A percentile compares a stretch with the other conserved stretches of the same genome.
phyloP scores from a whole-genome alignment of 1,140 invertebrate species.

The Drosophila leontia region DNA sequence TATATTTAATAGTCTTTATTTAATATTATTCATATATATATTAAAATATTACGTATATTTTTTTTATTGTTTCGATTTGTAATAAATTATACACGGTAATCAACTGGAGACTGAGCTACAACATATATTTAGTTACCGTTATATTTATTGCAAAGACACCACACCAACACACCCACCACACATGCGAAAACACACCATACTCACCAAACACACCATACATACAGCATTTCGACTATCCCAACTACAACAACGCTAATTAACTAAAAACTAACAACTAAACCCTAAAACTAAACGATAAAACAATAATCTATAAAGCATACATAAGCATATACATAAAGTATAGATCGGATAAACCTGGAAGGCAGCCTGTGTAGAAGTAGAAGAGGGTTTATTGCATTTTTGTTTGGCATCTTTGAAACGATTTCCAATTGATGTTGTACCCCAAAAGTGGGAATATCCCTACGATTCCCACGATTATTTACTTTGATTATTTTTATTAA shows the following conservation, averaged over 20 bases:
- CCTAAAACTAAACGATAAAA: conserved; percentile 5
- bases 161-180: conserved; percentile 7
- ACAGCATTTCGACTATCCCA: conserved; percentile 22
- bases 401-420: conserved; percentile 33
- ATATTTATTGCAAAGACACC: conserved; percentile 72
- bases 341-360: conserved; percentile 14
- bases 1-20: conserved; percentile 53
- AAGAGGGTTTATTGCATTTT: conserved; percentile 22
- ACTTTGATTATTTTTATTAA: conserved; percentile 58
- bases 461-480: conserved; percentile 35
- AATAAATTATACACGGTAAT: conserved; percentile 77
- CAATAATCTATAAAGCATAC: conserved; percentile 8
- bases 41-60: conserved; percentile 41
- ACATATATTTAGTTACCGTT: conserved; percentile 84
- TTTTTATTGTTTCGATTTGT: conserved; percentile 64
- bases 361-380: conserved; percentile 8
- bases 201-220: conserved; percentile 11
- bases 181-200: conserved; percentile 4
- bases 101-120: conserved; percentile 84
- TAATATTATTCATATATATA: conserved; percentile 46
- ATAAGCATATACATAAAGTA: conserved; percentile 22
- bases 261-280: conserved; percentile 1
- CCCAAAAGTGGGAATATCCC: conserved; percentile 23
- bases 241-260: conserved; percentile 9
- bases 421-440: conserved; percentile 47